A percentile compares a stretch with the other conserved stretches of the same genome.
Evolutionary conservation across 2,797 vertebrate genomes (phyloP).

Genomic region (Moxostoma hubbsi): DNA sequence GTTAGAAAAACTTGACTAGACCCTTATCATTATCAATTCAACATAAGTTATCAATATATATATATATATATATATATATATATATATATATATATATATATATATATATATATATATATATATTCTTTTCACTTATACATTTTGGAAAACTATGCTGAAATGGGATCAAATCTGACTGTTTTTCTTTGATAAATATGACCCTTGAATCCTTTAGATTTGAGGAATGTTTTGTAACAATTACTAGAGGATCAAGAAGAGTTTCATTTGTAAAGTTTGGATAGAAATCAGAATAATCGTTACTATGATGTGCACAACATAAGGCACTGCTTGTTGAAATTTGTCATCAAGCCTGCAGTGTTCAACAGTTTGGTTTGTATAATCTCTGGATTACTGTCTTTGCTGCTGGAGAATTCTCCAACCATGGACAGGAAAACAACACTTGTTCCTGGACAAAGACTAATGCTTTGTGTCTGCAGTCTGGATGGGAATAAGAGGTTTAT

Average conservation of each 20-base stretch:
- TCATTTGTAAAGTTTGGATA: too few species aligned
- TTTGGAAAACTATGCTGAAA: background rate
- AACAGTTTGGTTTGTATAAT: background rate
- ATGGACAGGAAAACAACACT: background rate
- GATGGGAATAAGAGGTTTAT: too few species aligned
- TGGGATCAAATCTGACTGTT: background rate
- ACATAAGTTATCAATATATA: too few species aligned
- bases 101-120: too few species aligned
- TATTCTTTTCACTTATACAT: too few species aligned
- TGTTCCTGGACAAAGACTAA: background rate
- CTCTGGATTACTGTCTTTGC: background rate
- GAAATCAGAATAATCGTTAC: too few species aligned
- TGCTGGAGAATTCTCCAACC: background rate
- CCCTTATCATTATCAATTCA: too few species aligned
- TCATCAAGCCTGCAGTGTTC: background rate
- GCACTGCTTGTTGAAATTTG: slow-evolving; percentile 16
- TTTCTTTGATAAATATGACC: background rate
- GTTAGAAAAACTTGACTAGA: too few species aligned
- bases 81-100: too few species aligned
- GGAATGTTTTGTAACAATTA: background rate
- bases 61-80: too few species aligned
- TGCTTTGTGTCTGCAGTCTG: background rate
- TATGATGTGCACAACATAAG: background rate
- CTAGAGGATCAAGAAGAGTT: background rate
- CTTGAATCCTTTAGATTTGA: background rate